These are phyloP conservation scores for Hypomecis punctinalis DNA, from an alignment of 2,888 invertebrate genomes.

Conservation along the genomic window DNA sequence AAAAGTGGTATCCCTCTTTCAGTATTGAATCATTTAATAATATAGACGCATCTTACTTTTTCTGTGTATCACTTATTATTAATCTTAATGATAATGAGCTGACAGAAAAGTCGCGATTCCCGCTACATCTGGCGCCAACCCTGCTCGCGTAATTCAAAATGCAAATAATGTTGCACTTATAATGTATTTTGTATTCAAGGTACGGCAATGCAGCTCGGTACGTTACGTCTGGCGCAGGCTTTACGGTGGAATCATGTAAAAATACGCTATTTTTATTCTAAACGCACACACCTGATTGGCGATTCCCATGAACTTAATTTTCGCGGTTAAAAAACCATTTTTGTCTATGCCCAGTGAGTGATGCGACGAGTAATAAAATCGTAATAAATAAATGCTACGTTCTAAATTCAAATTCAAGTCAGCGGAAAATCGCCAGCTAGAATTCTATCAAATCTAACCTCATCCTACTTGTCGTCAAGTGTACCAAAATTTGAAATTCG, in stretches of 20 bases:
- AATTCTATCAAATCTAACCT: conserved; percentile 17
- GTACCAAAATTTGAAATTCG: conserved; percentile 76
- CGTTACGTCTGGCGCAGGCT: conserved; percentile 72
- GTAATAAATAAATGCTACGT: conserved; percentile 23
- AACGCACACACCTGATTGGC: conserved; percentile 76
- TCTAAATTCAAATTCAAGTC: conserved; percentile 48
- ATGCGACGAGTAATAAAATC: conserved; percentile 25
- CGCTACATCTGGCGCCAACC: conserved; percentile 58
- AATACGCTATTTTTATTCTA: conserved; percentile 79
- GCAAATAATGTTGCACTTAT: conserved; percentile 81
- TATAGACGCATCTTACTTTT: no score
- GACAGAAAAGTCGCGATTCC: conserved; percentile 28
- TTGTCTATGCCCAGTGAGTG: conserved; percentile 56
- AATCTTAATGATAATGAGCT: no score
- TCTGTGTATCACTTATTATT: no score
- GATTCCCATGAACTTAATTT: conserved; percentile 83
- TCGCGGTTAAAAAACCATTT: conserved; percentile 68
- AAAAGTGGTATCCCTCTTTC: no score
- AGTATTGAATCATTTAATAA: no score
- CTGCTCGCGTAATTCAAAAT: conserved; percentile 81
- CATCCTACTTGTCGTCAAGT: conserved; percentile 37
- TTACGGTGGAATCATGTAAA: conserved; percentile 84
- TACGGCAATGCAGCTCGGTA: conserved; percentile 66
- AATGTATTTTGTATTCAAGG: conserved; percentile 80
- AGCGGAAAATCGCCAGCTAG: conserved; percentile 15